Evolutionary conservation across 2,797 vertebrate species (phyloP).

Genomic region (Clarias fuscus): DNA sequence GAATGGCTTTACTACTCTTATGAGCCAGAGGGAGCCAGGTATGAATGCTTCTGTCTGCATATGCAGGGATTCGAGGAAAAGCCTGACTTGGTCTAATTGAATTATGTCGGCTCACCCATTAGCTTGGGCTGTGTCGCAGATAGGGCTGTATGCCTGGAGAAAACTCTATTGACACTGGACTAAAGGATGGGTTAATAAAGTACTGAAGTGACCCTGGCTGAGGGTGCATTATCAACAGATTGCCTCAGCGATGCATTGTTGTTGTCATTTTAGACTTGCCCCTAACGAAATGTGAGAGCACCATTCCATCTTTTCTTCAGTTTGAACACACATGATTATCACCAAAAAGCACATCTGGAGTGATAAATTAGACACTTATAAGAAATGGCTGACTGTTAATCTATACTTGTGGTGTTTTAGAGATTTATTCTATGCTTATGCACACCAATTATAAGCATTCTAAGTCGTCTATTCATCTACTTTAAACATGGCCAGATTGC

Average conservation of each 20-base stretch:
- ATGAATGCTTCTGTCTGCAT: slow-evolving; percentile 68
- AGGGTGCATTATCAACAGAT: slow-evolving; percentile 49
- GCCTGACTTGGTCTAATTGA: slow-evolving; percentile 71
- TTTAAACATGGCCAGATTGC: neutral
- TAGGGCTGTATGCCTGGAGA: slow-evolving; percentile 66
- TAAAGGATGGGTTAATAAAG: slow-evolving; percentile 73
- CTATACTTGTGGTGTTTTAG: neutral
- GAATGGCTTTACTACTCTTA: slow-evolving; percentile 68
- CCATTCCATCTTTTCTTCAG: slow-evolving; percentile 29
- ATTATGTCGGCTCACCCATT: slow-evolving; percentile 71
- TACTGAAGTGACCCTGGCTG: slow-evolving; percentile 62
- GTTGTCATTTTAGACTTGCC: slow-evolving; percentile 37
- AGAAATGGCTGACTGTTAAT: neutral
- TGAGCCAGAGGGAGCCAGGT: slow-evolving; percentile 67
- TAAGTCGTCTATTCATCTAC: neutral
- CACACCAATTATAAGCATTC: neutral
- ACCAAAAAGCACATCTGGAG: slow-evolving; percentile 19
- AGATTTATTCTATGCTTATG: neutral
- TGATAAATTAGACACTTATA: slow-evolving; percentile 10
- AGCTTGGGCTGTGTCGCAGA: slow-evolving; percentile 70
- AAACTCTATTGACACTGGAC: slow-evolving; percentile 61
- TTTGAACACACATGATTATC: slow-evolving; percentile 32
- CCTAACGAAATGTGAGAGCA: slow-evolving; percentile 43
- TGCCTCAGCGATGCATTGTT: slow-evolving; percentile 39
- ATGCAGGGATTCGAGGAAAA: slow-evolving; percentile 65